These are phyloP conservation scores for Cervus canadensis DNA, from an alignment of 2,113 vertebrate species.

Conservation along the genomic window DNA sequence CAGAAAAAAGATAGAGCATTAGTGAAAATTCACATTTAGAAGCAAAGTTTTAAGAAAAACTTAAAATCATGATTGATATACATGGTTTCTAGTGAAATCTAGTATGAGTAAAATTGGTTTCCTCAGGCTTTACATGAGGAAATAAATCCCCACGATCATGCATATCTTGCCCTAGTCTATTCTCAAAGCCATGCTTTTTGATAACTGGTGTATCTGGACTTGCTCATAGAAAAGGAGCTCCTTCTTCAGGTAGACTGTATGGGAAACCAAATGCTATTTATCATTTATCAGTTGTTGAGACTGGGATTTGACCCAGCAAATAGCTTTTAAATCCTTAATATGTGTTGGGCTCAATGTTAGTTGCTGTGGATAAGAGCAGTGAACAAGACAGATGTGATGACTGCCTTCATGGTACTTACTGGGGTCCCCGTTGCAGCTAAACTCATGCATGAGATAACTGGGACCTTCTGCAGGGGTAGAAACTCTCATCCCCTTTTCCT, in stretches of 20 bases:
- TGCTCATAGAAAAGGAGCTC: background rate
- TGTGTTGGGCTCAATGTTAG: background rate
- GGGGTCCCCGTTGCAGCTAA: background rate
- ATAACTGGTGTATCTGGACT: background rate
- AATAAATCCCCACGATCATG: background rate
- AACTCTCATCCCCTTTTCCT: rapidly evolving
- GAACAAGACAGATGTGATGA: background rate
- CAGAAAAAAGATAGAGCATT: background rate
- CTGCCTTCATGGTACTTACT: background rate
- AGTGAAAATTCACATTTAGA: background rate
- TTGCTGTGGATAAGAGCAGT: background rate
- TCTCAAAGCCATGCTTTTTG: background rate
- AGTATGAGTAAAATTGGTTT: background rate
- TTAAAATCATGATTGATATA: background rate
- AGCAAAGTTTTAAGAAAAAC: background rate
- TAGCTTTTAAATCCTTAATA: background rate
- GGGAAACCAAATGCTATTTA: background rate
- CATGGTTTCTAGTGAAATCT: background rate
- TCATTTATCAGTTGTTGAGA: background rate
- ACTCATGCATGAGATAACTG: background rate
- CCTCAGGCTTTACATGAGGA: background rate
- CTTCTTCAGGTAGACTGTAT: background rate
- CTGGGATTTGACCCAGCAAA: background rate
- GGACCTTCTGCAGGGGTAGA: background rate
- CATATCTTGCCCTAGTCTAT: background rate